These are phyloP conservation scores for Discoglossus pictus DNA, from an alignment of 2,797 vertebrate genomes.

Conservation along the genomic window DNA sequence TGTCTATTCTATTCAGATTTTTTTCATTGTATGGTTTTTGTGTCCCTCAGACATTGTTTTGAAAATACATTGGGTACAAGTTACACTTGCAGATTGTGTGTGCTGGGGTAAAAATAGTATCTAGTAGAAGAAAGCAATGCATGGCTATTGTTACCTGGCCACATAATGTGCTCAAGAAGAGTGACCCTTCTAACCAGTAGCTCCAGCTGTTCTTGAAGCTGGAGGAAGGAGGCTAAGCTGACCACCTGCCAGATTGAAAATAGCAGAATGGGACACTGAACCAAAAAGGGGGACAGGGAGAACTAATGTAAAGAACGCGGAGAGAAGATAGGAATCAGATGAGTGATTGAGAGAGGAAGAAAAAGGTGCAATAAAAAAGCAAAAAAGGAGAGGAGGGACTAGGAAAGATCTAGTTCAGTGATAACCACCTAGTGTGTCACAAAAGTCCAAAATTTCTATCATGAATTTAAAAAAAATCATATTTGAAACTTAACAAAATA, in stretches of 20 bases:
- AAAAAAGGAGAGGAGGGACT: not conserved
- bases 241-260: conserved; percentile 91
- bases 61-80: conserved; percentile 19
- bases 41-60: too few relatives aligned
- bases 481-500: too few relatives aligned
- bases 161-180: conserved; percentile 98
- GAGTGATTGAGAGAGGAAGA: not conserved
- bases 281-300: not conserved
- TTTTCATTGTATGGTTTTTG: too few relatives aligned
- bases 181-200: conserved; percentile 98
- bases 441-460: conserved; percentile 48
- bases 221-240: conserved; percentile 96
- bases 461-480: too few relatives aligned
- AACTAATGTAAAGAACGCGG: not conserved
- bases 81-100: conserved; percentile 37
- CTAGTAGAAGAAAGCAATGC: conserved; percentile 23
- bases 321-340: not conserved
- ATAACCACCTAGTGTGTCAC: not conserved
- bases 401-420: not conserved
- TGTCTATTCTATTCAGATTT: too few relatives aligned
- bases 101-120: conserved; percentile 3
- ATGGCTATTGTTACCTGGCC: conserved; percentile 89
- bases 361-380: not conserved
- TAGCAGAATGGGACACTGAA: conserved; percentile 72
- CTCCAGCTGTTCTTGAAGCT: conserved; percentile 96